Evolutionary conservation across 2,113 vertebrate species (phyloP), one percentile per base, ranked within the genome.

Genomic region (Siphamia tubifer): DNA sequence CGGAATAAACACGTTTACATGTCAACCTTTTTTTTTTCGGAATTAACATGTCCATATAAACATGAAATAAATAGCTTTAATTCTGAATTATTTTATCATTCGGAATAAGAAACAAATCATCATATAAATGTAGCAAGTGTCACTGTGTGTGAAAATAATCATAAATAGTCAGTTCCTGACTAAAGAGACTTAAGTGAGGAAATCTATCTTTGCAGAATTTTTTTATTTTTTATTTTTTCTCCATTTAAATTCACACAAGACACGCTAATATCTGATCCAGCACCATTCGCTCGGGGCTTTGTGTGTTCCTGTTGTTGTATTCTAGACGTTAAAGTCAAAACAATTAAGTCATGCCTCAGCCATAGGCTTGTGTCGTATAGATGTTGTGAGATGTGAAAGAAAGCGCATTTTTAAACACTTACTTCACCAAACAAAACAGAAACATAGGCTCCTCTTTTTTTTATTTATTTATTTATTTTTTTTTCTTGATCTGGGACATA

Each of bases 261-360:
- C n/a, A 12, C 9, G 23, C 17, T 17, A 27, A 65, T 27, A 49
- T 40, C 13, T 30, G 34, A 27, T 6, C 1, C 7, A 19, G 44
- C 40, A 47, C 24, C 27, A 16, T 28, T 65, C 5, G 71, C 85
- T 81, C 10, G 38, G 45, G 79, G 84, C 66, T 42, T 16, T 12
- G 13, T 55, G 78, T 70, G 77, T 79, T 81, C 75, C 79, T 77
- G 43, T 67, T 63, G 36, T 68, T 85, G 72, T 40, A 68, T 65
- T 53, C 72, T 77, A 74, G 71, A 81, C 21, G 13, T 73, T 34
- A 11, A 56, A 86, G 86, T 87, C 83, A 89, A 73, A 84, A 81
- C 71, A 89, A 87, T 89, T 76, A 80, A 85, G 63, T 86, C 83
- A 79, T n/a, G 25, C 56, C 45, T 55, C 40, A 70, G 54, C 78